phyloP scores from a whole-genome alignment of 2,797 vertebrate genomes.

The Onychomys arenicola region DNA sequence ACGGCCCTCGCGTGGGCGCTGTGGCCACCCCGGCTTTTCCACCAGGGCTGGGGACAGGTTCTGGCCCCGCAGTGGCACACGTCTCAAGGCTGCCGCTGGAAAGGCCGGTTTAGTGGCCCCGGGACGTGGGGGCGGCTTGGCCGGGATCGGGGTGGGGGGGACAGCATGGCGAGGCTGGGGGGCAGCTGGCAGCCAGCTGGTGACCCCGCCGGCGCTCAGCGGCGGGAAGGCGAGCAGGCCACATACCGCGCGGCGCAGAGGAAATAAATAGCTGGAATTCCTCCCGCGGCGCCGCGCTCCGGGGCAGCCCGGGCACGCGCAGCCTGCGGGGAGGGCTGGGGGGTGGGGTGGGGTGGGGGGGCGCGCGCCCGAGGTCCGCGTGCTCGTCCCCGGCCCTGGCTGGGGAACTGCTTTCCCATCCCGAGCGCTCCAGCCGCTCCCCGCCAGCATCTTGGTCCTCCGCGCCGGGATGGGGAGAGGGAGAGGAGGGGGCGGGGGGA shows the following conservation, averaged over 20 bases:
- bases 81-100: neutral
- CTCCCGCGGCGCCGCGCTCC: conserved; percentile 53
- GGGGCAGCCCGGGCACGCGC: neutral
- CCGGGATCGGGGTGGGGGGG: neutral
- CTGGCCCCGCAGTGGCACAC: neutral
- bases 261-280: conserved; percentile 84
- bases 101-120: neutral
- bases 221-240: conserved; percentile 64
- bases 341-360: no score
- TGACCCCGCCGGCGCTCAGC: neutral
- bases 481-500: neutral
- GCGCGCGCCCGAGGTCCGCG: neutral
- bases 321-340: neutral
- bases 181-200: conserved; percentile 69
- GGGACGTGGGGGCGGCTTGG: neutral
- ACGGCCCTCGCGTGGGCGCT: neutral
- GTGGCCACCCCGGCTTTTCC: neutral
- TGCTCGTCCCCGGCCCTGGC: neutral
- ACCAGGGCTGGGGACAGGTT: neutral
- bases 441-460: neutral
- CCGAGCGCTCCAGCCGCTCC: neutral
- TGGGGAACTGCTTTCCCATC: neutral
- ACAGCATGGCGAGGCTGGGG: neutral
- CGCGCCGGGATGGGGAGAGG: neutral
- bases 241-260: conserved; percentile 72